These are phyloP conservation scores for Nudaria mundana DNA, from an alignment of 2,888 invertebrate genomes.

Conservation along the genomic window DNA sequence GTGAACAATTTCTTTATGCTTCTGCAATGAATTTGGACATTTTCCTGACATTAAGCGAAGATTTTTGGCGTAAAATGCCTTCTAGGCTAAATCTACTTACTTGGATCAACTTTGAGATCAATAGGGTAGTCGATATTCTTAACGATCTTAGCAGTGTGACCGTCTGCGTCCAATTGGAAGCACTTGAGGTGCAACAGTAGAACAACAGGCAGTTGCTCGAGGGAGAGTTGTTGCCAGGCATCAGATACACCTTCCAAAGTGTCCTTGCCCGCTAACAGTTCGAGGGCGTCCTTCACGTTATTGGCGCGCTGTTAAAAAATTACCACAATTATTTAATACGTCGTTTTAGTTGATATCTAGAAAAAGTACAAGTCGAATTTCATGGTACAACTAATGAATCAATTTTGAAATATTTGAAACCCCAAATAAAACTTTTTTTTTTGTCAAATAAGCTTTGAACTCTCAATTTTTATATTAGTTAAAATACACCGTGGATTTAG, in stretches of 20 bases:
- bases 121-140: slow-evolving; percentile 95
- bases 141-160: slow-evolving; percentile 94
- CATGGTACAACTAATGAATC: no score
- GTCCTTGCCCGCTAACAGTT: slow-evolving; percentile 91
- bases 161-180: slow-evolving; percentile 94
- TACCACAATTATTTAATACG: background rate
- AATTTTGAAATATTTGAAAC: no score
- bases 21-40: no score
- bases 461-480: no score
- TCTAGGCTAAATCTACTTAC: slow-evolving; percentile 64
- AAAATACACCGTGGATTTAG: no score
- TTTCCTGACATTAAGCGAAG: background rate
- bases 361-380: no score
- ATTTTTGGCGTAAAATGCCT: background rate
- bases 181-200: slow-evolving; percentile 96
- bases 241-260: slow-evolving; percentile 93
- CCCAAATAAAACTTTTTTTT: no score
- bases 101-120: slow-evolving; percentile 93
- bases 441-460: no score
- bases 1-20: no score
- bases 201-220: slow-evolving; percentile 94
- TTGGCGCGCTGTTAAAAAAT: slow-evolving; percentile 85
- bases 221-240: slow-evolving; percentile 93
- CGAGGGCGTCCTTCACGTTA: slow-evolving; percentile 93
- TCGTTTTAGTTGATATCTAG: no score